Conservation (phyloP, 2,797 vertebrate species). For the Cyprinella venusta region DNA sequence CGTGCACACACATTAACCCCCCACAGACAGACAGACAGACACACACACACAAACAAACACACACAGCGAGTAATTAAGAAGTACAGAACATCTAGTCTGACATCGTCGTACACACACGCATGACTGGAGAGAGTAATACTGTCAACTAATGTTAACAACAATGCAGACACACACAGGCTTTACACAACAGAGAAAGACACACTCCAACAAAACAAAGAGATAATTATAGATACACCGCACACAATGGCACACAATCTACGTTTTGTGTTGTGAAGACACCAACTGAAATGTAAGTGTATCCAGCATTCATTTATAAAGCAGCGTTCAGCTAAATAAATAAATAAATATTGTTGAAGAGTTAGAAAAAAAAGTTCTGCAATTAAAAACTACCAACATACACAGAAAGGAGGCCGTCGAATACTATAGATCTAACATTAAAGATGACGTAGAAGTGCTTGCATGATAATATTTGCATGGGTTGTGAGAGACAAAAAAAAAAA, state of each 20-base stretch:
- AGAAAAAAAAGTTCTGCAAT: background rate
- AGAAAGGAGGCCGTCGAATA: background rate
- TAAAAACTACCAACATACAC: conserved; percentile 11
- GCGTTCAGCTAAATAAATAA: background rate
- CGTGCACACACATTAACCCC: background rate
- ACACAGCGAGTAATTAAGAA: conserved; percentile 57
- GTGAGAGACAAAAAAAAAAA: background rate
- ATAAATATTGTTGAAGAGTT: background rate
- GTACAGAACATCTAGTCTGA: conserved; percentile 56
- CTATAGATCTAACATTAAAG: background rate
- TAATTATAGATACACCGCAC: conserved; percentile 23
- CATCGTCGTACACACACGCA: conserved; percentile 58
- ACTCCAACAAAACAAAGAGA: conserved; percentile 34
- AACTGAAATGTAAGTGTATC: background rate
- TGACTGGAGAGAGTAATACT: conserved; percentile 61
- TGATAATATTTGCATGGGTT: conserved; percentile 1
- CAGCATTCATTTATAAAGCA: conserved; percentile 1
- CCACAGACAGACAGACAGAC: background rate
- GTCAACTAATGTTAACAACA: conserved; percentile 58
- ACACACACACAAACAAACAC: conserved; percentile 44
- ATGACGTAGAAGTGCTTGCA: background rate
- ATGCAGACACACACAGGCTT: conserved; percentile 19
- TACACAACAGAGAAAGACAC: conserved; percentile 24
- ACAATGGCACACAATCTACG: background rate
- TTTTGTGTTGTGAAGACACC: background rate